phyloP scores from a whole-genome alignment of 2,113 vertebrate species.

The Oxyura jamaicensis region DNA sequence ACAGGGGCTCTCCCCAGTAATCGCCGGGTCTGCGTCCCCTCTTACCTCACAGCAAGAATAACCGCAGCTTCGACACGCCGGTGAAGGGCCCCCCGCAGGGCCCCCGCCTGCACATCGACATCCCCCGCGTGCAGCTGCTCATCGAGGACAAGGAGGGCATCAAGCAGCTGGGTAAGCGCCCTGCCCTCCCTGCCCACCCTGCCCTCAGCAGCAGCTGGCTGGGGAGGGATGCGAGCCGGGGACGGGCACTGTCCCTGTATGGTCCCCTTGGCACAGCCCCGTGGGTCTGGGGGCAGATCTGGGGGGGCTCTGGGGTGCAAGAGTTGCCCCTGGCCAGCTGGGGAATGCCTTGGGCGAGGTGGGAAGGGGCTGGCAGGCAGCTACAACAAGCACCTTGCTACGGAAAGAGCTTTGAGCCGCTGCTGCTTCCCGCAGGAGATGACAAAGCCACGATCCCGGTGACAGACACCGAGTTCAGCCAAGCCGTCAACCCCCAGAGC shows the following conservation, averaged over 20 bases:
- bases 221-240: rapidly evolving
- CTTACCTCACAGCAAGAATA: slow-evolving; percentile 91
- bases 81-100: slow-evolving; percentile 97
- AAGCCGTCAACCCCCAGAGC: slow-evolving; percentile 96
- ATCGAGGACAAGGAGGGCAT: slow-evolving; percentile 99
- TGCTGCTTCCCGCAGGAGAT: slow-evolving; percentile 80
- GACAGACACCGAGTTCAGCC: slow-evolving; percentile 95
- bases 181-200: rapidly evolving
- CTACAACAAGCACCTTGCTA: rapidly evolving
- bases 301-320: background rate
- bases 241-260: background rate
- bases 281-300: background rate
- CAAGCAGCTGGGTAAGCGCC: slow-evolving; percentile 92
- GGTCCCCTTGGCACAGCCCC: background rate
- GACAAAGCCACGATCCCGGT: slow-evolving; percentile 97
- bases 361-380: background rate
- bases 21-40: slow-evolving; percentile 25
- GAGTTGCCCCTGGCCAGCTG: background rate
- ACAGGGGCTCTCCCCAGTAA: background rate
- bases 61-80: slow-evolving; percentile 97
- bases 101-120: slow-evolving; percentile 97
- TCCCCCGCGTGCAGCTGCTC: slow-evolving; percentile 95
- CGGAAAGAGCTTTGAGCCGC: background rate
- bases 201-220: rapidly evolving
- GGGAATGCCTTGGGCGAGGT: rapidly evolving